Evolutionary conservation across 2,797 vertebrate genomes (phyloP), one percentile per base, ranked within the genome.

Genomic region (Australoheros facetus): DNA sequence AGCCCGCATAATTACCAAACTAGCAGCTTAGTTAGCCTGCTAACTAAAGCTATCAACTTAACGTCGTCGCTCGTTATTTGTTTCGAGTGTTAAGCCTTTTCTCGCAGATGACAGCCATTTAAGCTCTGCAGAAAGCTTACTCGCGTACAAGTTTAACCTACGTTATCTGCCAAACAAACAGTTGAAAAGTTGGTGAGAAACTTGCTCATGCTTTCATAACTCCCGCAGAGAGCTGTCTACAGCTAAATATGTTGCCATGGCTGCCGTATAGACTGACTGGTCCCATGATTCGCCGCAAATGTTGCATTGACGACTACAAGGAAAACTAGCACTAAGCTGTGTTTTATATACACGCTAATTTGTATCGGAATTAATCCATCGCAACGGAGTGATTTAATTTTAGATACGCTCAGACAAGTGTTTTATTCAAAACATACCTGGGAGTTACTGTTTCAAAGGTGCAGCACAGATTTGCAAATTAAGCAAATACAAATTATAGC

Each of bases 201-300:
- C 32, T 74, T 75, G 30, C 3, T 10, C 1, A 14, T 54, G 1
- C 69, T 30, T 56, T 45, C 32, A 8, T 3, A 34, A 19, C 13
- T 73, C 37, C 3, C 10, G 4, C 4, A 1, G 30, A 64, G 71
- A 45, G 70, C 76, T 72, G 70, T 45, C 56, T 19, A 55, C 71
- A 48, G 78, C 48, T 66, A 37, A 37, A 19, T 78, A 3, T 60
- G 89, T 93, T 91, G 86, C 90, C 86, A 91, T 90, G 81, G 83
- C 83, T 85, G 85, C 87, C 32, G 69, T 1, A 51, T 2, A 56
- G 30, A 54, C 21, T 5, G 53, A 70, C 48, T 0, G 1, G 39
- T 78, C 79, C 57, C 76, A 34, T 66, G 73, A 78, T 48, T 6
- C 62, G 28, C 86, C 76, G 66, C 74, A 1, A 1, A 54, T 6